A percentile compares a stretch with the other conserved stretches of the same genome.
Evolutionary conservation across 2,113 vertebrate species (phyloP).

Genomic region (Pavo muticus): DNA sequence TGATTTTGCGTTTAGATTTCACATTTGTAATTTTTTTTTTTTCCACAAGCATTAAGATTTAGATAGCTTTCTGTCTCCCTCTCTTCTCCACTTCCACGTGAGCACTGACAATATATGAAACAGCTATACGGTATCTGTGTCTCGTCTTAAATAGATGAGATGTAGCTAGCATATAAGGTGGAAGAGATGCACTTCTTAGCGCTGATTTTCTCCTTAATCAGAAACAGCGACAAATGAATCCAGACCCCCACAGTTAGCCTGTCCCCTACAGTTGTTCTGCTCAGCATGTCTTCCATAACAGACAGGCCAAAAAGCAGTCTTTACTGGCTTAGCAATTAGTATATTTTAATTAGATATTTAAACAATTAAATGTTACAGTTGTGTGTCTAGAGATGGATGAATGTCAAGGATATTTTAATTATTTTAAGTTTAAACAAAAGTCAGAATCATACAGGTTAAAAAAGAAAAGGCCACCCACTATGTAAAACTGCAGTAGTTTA

Average conservation of each 20-base stretch:
- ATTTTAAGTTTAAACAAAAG: conserved; percentile 22
- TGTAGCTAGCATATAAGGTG: background rate
- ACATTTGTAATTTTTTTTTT: background rate
- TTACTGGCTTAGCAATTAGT: background rate
- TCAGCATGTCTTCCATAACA: background rate
- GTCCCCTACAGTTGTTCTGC: background rate
- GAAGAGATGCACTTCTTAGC: background rate
- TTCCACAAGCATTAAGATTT: background rate
- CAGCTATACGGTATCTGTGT: background rate
- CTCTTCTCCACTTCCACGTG: fast-evolving
- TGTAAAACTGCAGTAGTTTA: background rate
- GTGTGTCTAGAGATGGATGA: conserved; percentile 11
- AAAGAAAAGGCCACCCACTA: background rate
- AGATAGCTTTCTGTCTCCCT: background rate
- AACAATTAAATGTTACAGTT: conserved; percentile 26
- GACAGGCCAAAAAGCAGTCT: background rate
- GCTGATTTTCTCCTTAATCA: background rate
- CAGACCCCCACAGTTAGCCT: background rate
- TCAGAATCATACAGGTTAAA: background rate
- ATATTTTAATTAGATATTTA: conserved; percentile 41
- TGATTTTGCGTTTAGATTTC: background rate
- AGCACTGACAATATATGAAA: background rate
- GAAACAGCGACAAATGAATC: background rate
- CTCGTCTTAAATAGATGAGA: background rate
- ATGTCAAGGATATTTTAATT: conserved; percentile 2